Evolutionary conservation across 2,888 invertebrate genomes (phyloP).

Genomic region (Dynastes maya): DNA sequence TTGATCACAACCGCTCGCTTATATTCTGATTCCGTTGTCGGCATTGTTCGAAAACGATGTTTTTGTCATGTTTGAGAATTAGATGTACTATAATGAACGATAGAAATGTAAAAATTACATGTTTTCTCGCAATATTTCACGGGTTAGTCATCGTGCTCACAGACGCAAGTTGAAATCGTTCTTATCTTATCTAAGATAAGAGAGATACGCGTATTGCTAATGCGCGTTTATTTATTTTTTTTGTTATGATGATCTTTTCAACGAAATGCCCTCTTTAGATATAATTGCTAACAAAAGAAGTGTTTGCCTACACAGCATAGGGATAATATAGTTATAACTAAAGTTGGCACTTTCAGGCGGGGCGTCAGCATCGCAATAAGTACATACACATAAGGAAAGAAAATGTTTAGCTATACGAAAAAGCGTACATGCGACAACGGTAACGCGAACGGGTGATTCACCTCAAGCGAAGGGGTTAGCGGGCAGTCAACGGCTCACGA

Average conservation of each 20-base stretch:
- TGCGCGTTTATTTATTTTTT: not conserved
- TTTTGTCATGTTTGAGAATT: conserved; percentile 31
- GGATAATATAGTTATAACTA: too few species aligned
- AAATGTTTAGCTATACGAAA: too few species aligned
- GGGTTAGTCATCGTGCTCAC: not conserved
- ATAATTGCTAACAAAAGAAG: too few species aligned
- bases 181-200: conserved; percentile 22
- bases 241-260: not conserved
- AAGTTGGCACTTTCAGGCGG: too few species aligned
- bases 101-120: conserved; percentile 7
- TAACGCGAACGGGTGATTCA: too few species aligned
- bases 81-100: not conserved
- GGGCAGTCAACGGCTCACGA: too few species aligned
- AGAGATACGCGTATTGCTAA: not conserved
- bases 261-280: not conserved
- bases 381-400: too few species aligned
- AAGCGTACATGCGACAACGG: too few species aligned
- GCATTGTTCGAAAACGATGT: conserved; percentile 34
- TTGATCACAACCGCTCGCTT: conserved; percentile 49
- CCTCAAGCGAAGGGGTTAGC: too few species aligned
- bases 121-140: not conserved
- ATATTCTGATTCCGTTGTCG: conserved; percentile 47
- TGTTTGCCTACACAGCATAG: too few species aligned
- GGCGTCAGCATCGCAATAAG: too few species aligned
- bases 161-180: not conserved